These are phyloP conservation scores for Falco cherrug DNA, from an alignment of 2,797 vertebrate genomes.

Conservation along the genomic window DNA sequence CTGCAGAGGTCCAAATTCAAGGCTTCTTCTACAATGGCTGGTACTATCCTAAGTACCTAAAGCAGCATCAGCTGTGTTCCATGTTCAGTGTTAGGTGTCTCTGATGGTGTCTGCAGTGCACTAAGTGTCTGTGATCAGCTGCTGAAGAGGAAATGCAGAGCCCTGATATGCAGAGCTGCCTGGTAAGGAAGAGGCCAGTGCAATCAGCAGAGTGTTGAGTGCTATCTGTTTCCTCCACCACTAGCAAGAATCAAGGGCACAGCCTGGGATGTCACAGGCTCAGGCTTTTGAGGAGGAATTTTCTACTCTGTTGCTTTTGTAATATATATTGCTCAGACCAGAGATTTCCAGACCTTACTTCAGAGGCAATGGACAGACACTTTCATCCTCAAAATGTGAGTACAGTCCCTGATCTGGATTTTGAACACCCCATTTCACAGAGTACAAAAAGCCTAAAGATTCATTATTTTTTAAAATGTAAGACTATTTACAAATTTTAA, in stretches of 20 bases:
- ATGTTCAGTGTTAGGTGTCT: not conserved
- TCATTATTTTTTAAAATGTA: not conserved
- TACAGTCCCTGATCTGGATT: not conserved
- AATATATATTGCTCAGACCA: not conserved
- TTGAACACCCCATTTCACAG: not conserved
- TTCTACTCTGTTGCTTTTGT: not conserved
- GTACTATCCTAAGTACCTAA: not conserved
- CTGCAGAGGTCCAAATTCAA: not conserved
- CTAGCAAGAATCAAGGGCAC: not conserved
- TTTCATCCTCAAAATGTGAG: not conserved
- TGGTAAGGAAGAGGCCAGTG: not conserved
- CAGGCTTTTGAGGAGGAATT: not conserved
- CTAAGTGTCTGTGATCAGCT: not conserved
- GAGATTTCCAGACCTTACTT: not conserved
- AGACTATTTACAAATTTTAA: not conserved
- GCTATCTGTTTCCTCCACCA: fast-evolving
- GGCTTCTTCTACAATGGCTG: not conserved
- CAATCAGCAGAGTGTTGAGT: not conserved
- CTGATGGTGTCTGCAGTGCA: not conserved
- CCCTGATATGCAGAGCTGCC: not conserved
- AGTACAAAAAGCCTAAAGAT: not conserved
- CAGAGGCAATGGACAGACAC: not conserved
- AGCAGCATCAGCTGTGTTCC: not conserved
- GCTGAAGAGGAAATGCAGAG: not conserved
- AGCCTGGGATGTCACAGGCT: not conserved